Evolutionary conservation across 2,113 vertebrate species (phyloP), one percentile per base, ranked within the genome.

Genomic region (Xerus inauris): DNA sequence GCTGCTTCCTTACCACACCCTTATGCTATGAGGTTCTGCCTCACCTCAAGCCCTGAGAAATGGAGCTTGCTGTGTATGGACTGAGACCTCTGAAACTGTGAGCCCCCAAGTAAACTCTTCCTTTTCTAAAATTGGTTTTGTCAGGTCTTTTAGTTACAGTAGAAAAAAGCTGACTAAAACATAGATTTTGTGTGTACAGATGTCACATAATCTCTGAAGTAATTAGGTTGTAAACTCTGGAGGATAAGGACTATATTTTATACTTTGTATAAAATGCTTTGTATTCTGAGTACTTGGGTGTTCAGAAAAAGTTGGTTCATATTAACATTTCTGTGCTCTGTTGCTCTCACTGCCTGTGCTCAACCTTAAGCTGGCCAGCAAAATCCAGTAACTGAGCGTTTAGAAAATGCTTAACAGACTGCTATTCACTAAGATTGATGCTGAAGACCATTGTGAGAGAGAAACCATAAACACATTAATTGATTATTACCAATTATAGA

Each of bases 301-400:
- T 81, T 57, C 9, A n/a, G 57, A 72, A 45, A 89, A 95, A 80
- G 65, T 72, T 89, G 65, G 32, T 95, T 73, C 71, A 69, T 69
- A n/a, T 42, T 47, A 57, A 35, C 17, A 54, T 47, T 57, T 94
- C 38, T 75, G 47, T 79, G 75, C 38, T 87, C 67, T 87, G 9
- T 75, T 54, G 22, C 47, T 79, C 3, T 59, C 59, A 62, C 7
- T 19, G 20, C 38, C n/a, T 26, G 42, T 45, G 35, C 32, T 14
- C 9, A 75, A 62, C 40, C 26, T 62, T 72, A 54, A 11, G 45
- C n/a, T 77, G 73, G 30, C 40, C 26, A 38, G 35, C n/a, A 89
- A 89, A 92, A 84, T 19, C 75, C 87, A 80, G 32, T 40, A 64
- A 87, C 19, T 62, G 72, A 73, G 47, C 42, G 57, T 28, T 92